Conservation (phyloP, 2,888 invertebrate genomes). For the Cinara cedri region DNA sequence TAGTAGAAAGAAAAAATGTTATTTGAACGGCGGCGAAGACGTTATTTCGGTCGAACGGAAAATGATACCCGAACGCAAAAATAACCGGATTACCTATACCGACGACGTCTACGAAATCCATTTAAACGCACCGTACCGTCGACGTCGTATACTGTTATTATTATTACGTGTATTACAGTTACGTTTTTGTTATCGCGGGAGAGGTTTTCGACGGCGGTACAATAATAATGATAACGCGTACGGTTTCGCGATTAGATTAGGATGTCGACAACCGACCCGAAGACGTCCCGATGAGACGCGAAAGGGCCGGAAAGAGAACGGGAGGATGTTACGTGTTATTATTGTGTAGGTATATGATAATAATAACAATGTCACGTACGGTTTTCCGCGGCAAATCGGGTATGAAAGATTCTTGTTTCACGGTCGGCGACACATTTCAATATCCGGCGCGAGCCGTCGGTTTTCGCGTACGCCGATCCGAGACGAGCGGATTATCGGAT, state of each 20-base stretch:
- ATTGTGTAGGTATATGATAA: too few relatives aligned
- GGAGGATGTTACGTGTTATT: conserved; percentile 14
- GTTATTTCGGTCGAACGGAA: neutral
- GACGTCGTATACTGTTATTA: too few relatives aligned
- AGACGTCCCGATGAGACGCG: neutral
- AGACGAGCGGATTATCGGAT: conserved; percentile 48
- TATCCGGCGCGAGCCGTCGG: conserved; percentile 62
- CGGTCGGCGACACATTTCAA: conserved; percentile 61
- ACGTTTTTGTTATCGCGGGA: too few relatives aligned
- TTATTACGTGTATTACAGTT: too few relatives aligned
- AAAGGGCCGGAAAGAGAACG: neutral
- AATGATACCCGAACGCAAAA: neutral
- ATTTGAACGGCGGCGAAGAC: neutral
- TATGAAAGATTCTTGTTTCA: conserved; percentile 58
- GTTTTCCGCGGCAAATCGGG: conserved; percentile 44
- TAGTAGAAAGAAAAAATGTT: too few relatives aligned
- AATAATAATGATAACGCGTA: neutral
- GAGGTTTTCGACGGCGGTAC: neutral
- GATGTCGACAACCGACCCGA: too few relatives aligned
- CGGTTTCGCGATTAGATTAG: too few relatives aligned
- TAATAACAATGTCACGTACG: too few relatives aligned
- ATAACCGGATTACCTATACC: neutral
- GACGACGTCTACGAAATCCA: conserved; percentile 5
- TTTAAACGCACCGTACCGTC: neutral
- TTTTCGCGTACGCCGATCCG: conserved; percentile 14